A percentile compares a stretch with the other conserved stretches of the same genome.
Evolutionary conservation across 2,888 invertebrate genomes (phyloP).

Genomic region (Ypsolopha scabrella): DNA sequence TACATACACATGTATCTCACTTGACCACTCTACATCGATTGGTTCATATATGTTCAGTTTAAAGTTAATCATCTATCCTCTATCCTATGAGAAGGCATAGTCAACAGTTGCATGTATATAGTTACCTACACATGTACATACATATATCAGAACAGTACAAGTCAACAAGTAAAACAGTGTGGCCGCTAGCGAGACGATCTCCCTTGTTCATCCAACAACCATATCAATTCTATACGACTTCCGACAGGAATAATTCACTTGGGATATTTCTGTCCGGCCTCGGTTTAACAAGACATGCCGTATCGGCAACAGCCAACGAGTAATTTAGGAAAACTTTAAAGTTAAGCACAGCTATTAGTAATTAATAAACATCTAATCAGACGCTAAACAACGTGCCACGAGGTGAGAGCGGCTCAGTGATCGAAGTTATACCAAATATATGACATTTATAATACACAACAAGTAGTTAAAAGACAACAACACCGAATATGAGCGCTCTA

Average conservation of each 20-base stretch:
- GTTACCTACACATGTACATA: too few relatives aligned
- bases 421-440: constrained; percentile 56
- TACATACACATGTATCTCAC: not conserved
- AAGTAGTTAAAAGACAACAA: constrained; percentile 64
- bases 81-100: constrained; percentile 33
- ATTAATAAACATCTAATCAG: constrained; percentile 47
- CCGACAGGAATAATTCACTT: too few relatives aligned
- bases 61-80: not conserved
- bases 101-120: constrained; percentile 27
- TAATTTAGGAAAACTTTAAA: not conserved
- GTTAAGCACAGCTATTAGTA: constrained; percentile 40
- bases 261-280: too few relatives aligned
- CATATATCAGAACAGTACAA: constrained; percentile 39
- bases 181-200: constrained; percentile 18
- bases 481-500: constrained; percentile 50
- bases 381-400: constrained; percentile 39
- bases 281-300: not conserved
- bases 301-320: not conserved
- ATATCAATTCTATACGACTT: constrained; percentile 32
- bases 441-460: constrained; percentile 66
- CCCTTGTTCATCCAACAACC: constrained; percentile 62
- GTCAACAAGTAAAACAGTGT: constrained; percentile 27
- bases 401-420: constrained; percentile 54
- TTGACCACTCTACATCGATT: too few relatives aligned
- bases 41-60: not conserved